phyloP scores from a whole-genome alignment of 2,797 vertebrate species.

The Rhincodon typus region DNA sequence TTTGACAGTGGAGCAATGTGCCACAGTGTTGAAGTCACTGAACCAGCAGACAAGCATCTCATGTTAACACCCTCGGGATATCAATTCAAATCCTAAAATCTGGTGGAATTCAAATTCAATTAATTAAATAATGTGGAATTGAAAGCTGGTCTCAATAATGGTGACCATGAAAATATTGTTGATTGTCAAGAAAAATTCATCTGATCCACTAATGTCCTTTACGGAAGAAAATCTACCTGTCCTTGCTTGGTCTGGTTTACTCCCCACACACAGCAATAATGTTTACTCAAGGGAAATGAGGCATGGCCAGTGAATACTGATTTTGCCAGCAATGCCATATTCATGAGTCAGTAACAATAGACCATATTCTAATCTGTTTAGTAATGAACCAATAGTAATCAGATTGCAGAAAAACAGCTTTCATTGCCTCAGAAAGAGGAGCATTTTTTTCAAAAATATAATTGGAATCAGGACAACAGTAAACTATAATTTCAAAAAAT shows the following conservation, averaged over 20 bases:
- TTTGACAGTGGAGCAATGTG: not conserved
- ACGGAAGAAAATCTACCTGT: not conserved
- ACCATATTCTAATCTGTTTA: not conserved
- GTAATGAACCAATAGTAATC: not conserved
- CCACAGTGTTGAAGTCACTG: too few relatives aligned
- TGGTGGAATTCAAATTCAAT: too few relatives aligned
- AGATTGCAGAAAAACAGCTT: not conserved
- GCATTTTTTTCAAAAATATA: not conserved
- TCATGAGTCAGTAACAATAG: not conserved
- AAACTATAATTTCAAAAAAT: not conserved
- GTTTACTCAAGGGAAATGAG: not conserved
- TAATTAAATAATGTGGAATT: too few relatives aligned
- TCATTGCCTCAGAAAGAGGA: not conserved
- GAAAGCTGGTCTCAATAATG: too few relatives aligned
- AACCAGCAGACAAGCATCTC: too few relatives aligned
- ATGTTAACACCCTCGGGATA: too few relatives aligned
- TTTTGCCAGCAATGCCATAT: not conserved
- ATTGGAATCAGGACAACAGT: not conserved
- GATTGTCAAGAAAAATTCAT: too few relatives aligned
- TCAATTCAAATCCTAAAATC: too few relatives aligned
- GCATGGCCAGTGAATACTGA: not conserved
- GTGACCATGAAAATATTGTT: too few relatives aligned
- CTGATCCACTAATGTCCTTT: too few relatives aligned
- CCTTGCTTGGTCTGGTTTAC: not conserved
- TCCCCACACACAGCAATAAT: not conserved